Percentiles rank a stretch among this genome's conserved stretches.
phyloP scores from a whole-genome alignment of 2,113 vertebrate species.

The Ictalurus punctatus region DNA sequence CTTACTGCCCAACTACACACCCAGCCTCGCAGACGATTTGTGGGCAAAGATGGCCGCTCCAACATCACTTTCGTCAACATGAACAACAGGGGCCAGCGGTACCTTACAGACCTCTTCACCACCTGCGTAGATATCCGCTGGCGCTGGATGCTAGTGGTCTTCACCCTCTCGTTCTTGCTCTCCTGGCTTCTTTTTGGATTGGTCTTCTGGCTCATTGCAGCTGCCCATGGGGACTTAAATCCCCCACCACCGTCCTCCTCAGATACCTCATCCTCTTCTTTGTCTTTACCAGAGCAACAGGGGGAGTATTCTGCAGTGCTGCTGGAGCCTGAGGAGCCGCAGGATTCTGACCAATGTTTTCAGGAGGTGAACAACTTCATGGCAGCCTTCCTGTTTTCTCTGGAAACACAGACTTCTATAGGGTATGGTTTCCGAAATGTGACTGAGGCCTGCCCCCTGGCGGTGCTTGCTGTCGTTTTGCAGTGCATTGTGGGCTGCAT shows the following conservation, averaged over 20 bases:
- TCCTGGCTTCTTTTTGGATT: constrained; percentile 91
- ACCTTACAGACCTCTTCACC: constrained; percentile 89
- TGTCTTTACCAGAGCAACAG: constrained; percentile 42
- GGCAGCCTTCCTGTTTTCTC: constrained; percentile 88
- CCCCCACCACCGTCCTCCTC: constrained; percentile 43
- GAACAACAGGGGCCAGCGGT: constrained; percentile 85
- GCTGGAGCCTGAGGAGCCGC: constrained; percentile 53
- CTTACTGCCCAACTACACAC: constrained; percentile 49
- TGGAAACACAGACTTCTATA: constrained; percentile 92
- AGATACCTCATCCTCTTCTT: constrained; percentile 34
- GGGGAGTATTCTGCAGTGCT: constrained; percentile 47
- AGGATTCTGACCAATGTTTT: constrained; percentile 76
- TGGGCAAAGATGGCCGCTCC: constrained; percentile 89
- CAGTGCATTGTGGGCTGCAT: constrained; percentile 92
- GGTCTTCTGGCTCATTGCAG: constrained; percentile 88
- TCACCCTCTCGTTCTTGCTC: constrained; percentile 88
- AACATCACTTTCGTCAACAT: constrained; percentile 89
- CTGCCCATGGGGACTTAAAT: constrained; percentile 80
- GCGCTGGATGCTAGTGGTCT: constrained; percentile 91
- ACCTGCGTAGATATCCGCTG: constrained; percentile 91
- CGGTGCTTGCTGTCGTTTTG: constrained; percentile 85
- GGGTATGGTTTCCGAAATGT: constrained; percentile 89
- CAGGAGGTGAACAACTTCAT: constrained; percentile 86
- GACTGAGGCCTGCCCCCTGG: constrained; percentile 88
- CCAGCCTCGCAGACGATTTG: constrained; percentile 80